Base-by-base conservation (phyloP, 2,888 invertebrate species). In the Dyspetes luteomarginatus region DNA sequence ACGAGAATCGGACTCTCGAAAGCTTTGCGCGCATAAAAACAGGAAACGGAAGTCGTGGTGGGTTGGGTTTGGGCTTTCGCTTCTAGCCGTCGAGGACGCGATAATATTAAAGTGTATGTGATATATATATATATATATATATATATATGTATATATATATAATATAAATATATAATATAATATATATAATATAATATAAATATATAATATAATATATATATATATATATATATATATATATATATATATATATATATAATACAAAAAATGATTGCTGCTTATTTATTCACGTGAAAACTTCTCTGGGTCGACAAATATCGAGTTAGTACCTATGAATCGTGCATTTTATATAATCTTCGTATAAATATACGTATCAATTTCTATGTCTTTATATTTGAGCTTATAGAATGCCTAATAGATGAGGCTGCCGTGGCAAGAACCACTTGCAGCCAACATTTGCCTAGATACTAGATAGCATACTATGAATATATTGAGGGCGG, bases 21-120 rank as follows among this genome's bases (percentile, higher is more conserved):
- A 36, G 26, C 56, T 56, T 56, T 64, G 24, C 50, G 41, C 43
- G 55, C 65, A 55, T 26, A 71, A 75, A 86, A 86, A 86, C 87
- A 86, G 86, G 86, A 88, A 88, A 84, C 85, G 86, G 86, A 88
- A 85, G 68, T 75, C 65, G 30, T 82, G 73, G 78, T 77, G 82
- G n/a, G n/a, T n/a, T n/a, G n/a, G n/a, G n/a, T n/a, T n/a, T n/a
- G n/a, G 77, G 81, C 82, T 82, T 83, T 84, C 58, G 77, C 69
- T 36, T 43, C 36, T 28, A 9, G 36, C 30, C 26, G n/a, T 28
- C 60, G 22, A 43, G 43, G 43, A 36, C 4, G 7, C 43, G n/a
- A n/a, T n/a, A n/a, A 19, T 43, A 26, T 55, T 50, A 30, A 7
- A 64, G 68, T 41, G 41, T n/a, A 52, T 28, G 52, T 26, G 65